These are phyloP conservation scores for Diabrotica virgifera DNA, from an alignment of 1,140 invertebrate genomes.

Conservation along the genomic window DNA sequence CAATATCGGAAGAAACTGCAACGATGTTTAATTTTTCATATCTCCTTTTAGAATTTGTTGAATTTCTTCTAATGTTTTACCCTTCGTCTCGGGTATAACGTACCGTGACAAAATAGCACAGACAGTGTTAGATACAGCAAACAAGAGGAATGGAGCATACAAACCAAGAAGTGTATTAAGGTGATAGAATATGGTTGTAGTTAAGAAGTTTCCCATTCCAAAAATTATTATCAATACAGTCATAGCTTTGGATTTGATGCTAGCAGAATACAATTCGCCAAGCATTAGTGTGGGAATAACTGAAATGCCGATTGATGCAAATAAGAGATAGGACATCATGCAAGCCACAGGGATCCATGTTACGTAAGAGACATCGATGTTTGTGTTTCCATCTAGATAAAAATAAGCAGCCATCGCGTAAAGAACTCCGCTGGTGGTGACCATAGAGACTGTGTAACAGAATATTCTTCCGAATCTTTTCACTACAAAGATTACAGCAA, in stretches of 20 bases:
- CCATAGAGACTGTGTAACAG: conserved; percentile 26
- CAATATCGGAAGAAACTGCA: too few species aligned
- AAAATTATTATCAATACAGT: conserved; percentile 30
- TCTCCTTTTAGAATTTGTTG: conserved; percentile 63
- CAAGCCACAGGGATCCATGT: conserved; percentile 39
- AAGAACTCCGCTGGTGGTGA: conserved; percentile 25
- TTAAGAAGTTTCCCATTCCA: conserved; percentile 36
- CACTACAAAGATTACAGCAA: conserved; percentile 4
- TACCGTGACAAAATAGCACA: conserved; percentile 76
- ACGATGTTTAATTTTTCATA: background rate
- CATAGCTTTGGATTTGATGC: conserved; percentile 39
- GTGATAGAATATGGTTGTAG: conserved; percentile 45
- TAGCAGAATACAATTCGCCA: conserved; percentile 43
- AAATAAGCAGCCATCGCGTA: conserved; percentile 53
- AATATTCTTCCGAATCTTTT: conserved; percentile 24
- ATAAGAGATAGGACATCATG: conserved; percentile 37
- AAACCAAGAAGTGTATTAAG: conserved; percentile 57
- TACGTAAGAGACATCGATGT: conserved; percentile 23
- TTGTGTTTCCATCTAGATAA: conserved; percentile 21
- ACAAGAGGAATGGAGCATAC: conserved; percentile 77
- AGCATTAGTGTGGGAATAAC: conserved; percentile 40
- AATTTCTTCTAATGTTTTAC: conserved; percentile 85
- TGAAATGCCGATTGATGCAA: conserved; percentile 38
- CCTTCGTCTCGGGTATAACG: conserved; percentile 89
- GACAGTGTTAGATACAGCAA: conserved; percentile 65